A percentile compares a stretch with the other conserved stretches of the same genome.
Conservation (phyloP, 2,113 vertebrate species). For the Sylvia atricapilla region DNA sequence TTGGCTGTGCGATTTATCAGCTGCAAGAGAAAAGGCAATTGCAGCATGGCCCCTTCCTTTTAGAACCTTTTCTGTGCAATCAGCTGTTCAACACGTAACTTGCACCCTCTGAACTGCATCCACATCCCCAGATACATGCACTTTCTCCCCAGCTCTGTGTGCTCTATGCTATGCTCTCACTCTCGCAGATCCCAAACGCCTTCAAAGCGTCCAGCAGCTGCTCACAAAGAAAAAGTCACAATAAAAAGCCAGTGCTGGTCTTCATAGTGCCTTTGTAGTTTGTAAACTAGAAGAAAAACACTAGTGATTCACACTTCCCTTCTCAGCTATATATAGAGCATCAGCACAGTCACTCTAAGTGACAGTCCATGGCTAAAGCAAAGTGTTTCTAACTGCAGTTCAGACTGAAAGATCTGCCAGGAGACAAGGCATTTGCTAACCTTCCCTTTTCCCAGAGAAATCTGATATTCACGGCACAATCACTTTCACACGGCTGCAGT, state of each 20-base stretch:
- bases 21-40: background rate
- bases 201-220: background rate
- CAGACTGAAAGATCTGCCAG: background rate
- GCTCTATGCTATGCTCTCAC: background rate
- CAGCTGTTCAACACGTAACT: background rate
- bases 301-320: background rate
- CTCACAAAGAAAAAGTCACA: background rate
- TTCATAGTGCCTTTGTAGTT: background rate
- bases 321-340: background rate
- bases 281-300: background rate
- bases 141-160: background rate
- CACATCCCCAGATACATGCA: fast-evolving
- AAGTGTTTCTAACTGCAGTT: background rate
- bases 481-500: background rate
- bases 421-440: background rate
- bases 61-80: background rate
- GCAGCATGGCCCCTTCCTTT: background rate
- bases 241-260: background rate
- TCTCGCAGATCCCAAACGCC: background rate
- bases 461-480: background rate
- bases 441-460: background rate
- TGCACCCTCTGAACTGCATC: background rate
- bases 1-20: background rate
- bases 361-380: background rate
- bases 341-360: background rate